These are phyloP conservation scores for Ptilodon capucinus DNA, from an alignment of 2,888 invertebrate genomes.

Conservation along the genomic window DNA sequence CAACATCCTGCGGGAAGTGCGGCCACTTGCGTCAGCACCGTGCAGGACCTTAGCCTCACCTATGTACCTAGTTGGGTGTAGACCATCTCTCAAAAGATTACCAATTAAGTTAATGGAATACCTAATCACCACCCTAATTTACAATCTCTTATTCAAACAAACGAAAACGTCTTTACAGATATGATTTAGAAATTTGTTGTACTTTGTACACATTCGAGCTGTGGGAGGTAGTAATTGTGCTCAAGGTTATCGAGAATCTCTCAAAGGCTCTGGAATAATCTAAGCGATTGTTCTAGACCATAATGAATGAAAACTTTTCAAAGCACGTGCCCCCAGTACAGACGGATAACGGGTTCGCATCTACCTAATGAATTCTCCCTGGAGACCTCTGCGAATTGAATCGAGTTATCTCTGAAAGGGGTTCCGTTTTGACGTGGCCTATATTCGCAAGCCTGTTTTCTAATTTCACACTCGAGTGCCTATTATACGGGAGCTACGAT, in stretches of 20 bases:
- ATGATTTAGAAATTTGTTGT: too few relatives aligned
- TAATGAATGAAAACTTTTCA: slow-evolving; percentile 8
- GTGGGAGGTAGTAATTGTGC: not conserved
- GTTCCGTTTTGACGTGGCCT: slow-evolving; percentile 34
- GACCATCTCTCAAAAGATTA: slow-evolving; percentile 61
- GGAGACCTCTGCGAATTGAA: slow-evolving; percentile 33
- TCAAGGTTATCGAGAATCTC: not conserved
- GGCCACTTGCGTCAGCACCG: slow-evolving; percentile 70
- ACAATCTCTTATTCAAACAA: slow-evolving; percentile 40
- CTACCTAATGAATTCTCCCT: slow-evolving; percentile 25
- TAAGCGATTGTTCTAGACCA: not conserved
- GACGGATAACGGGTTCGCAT: slow-evolving; percentile 22
- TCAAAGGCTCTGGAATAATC: not conserved
- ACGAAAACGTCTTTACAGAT: slow-evolving; percentile 19
- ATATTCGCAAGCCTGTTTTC: slow-evolving; percentile 47
- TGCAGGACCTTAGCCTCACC: slow-evolving; percentile 65
- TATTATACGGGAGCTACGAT: slow-evolving; percentile 37
- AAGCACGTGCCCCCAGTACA: slow-evolving; percentile 19
- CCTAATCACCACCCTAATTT: slow-evolving; percentile 36
- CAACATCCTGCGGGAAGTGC: slow-evolving; percentile 78
- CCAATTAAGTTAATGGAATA: slow-evolving; percentile 59
- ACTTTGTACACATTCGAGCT: too few relatives aligned
- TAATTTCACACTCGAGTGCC: slow-evolving; percentile 54
- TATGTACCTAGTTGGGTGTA: slow-evolving; percentile 44
- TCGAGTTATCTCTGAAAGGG: slow-evolving; percentile 41